Conservation (phyloP, 2,113 vertebrate species). For the Jacana jacana region DNA sequence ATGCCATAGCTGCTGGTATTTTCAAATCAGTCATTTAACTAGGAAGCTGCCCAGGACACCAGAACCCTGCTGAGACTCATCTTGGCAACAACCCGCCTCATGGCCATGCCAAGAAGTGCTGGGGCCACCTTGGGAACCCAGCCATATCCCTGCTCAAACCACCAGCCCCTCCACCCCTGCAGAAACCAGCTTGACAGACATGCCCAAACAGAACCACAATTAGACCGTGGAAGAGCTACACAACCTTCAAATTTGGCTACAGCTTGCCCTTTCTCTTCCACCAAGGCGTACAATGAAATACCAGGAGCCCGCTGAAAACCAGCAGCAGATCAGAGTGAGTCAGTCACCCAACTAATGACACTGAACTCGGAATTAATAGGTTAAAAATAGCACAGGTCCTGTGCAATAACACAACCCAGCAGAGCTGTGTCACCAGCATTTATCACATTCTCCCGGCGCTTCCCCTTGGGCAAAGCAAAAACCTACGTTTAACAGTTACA, state of each 20-base stretch:
- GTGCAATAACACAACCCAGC: background rate
- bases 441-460: background rate
- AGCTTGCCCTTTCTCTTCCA: background rate
- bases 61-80: background rate
- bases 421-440: background rate
- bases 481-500: background rate
- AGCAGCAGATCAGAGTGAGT: background rate
- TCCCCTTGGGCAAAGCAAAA: background rate
- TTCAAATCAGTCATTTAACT: background rate
- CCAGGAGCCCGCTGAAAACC: background rate
- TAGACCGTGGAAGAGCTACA: background rate
- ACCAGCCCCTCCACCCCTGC: background rate
- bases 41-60: rapidly evolving
- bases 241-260: background rate
- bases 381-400: conserved; percentile 1
- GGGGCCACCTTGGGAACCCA: background rate
- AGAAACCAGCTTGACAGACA: background rate
- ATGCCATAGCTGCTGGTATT: background rate
- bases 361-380: background rate
- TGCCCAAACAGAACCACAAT: background rate
- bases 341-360: background rate
- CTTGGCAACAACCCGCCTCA: background rate
- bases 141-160: background rate
- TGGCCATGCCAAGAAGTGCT: rapidly evolving
- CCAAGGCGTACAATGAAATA: background rate